Conservation (phyloP, 2,888 invertebrate species). For the Drosophila histrio region DNA sequence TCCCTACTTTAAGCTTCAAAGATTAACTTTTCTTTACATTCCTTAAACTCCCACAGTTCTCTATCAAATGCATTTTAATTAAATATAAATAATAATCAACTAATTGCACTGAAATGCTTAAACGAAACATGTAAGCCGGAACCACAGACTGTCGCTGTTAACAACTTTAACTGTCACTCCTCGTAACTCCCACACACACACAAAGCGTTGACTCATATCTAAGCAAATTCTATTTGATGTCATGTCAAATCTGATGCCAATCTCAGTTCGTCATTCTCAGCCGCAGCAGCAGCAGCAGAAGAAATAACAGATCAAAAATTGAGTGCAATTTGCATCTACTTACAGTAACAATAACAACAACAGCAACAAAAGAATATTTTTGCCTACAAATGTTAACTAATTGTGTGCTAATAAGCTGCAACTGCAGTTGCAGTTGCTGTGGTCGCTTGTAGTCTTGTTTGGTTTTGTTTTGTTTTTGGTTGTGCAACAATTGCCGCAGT, state of each 20-base stretch:
- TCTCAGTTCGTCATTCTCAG: slow-evolving; percentile 42
- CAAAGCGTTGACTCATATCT: slow-evolving; percentile 19
- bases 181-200: slow-evolving; percentile 14
- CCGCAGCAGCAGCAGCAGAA: slow-evolving; percentile 2
- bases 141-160: not conserved
- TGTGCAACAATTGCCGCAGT: slow-evolving; percentile 41
- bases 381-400: slow-evolving; percentile 45
- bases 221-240: slow-evolving; percentile 29
- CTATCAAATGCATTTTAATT: not conserved
- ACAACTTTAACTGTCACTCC: slow-evolving; percentile 3
- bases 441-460: slow-evolving; percentile 16
- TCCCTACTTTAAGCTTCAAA: too few relatives aligned
- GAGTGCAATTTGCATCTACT: slow-evolving; percentile 56
- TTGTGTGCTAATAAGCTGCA: slow-evolving; percentile 73
- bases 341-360: slow-evolving; percentile 29
- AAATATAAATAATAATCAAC: not conserved
- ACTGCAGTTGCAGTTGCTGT: slow-evolving; percentile 14
- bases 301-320: slow-evolving; percentile 43
- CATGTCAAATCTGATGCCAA: slow-evolving; percentile 44
- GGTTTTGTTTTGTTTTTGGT: not conserved
- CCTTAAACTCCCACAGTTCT: too few relatives aligned
- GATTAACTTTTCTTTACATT: too few relatives aligned
- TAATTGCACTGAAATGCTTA: not conserved
- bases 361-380: slow-evolving; percentile 52
- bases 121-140: not conserved